phyloP scores from a whole-genome alignment of 2,113 vertebrate species.

The Oceanodroma tethys region DNA sequence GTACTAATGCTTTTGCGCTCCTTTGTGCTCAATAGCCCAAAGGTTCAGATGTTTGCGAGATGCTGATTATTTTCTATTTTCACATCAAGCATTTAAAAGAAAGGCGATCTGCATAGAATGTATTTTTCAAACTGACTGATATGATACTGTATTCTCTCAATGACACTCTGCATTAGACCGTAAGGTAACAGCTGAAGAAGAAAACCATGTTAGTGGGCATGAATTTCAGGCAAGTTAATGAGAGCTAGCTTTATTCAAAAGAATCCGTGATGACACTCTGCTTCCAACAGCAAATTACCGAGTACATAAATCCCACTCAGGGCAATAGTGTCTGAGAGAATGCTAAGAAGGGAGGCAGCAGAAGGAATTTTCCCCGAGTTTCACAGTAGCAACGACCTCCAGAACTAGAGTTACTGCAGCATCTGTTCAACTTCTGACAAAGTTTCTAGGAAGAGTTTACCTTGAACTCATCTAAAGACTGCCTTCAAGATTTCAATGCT shows the following conservation, averaged over 20 bases:
- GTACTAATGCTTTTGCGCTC: background rate
- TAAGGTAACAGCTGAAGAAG: background rate
- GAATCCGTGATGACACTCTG: background rate
- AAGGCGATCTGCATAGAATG: rapidly evolving
- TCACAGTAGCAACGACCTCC: background rate
- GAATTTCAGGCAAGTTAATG: background rate
- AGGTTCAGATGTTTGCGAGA: background rate
- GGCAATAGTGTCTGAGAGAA: background rate
- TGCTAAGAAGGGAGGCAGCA: background rate
- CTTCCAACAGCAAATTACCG: background rate
- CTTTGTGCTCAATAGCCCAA: background rate
- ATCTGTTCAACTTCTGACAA: no score
- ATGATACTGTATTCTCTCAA: background rate
- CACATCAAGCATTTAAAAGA: background rate
- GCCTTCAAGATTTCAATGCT: background rate
- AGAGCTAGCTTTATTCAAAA: background rate
- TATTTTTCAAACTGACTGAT: background rate
- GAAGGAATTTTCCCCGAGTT: background rate
- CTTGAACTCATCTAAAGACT: background rate
- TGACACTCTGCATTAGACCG: background rate
- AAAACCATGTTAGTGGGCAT: background rate
- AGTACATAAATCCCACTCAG: background rate
- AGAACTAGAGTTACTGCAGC: background rate
- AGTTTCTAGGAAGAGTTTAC: background rate
- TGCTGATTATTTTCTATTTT: background rate